Base-by-base conservation (phyloP, 1,140 invertebrate species). In the Macrobrachium nipponense region DNA sequence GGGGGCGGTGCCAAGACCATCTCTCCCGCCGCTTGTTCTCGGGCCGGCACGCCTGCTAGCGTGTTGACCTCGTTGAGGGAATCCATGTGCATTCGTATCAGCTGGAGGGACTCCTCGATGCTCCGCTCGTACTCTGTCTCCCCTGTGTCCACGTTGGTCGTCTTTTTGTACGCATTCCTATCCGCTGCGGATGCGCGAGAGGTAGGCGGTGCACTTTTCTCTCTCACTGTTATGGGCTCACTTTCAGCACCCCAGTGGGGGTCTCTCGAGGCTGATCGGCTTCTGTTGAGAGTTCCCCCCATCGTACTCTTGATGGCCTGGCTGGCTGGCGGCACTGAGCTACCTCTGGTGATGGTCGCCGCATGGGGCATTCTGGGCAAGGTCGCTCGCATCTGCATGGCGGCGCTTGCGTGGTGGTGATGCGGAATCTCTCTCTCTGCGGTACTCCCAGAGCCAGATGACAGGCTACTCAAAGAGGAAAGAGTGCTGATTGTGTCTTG, bases 1-100 rank as follows among this genome's bases (percentile, higher is more conserved):
- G 95, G 95, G n/a, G 95, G 95, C n/a, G 95, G 95, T 14, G 95
- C 95, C 6, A 95, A 92, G 80, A 95, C 94, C 78, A 87, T 81
- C 27, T 85, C 79, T 27, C 70, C 80, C 4, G 72, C 72, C 14
- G 51, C 75, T 75, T 75, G 68, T 17, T 80, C 78, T 61, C 36
- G 66, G 27, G 78, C 62, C 4, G 88, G 72, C 17, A 87, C 88
- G 17, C 89, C 88, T 17, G 89, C 86, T 8, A 89, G 80, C 1
- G 88, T 81, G 51, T 90, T 89, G 36, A 90, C 66, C 90, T 88
- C 36, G 90, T 89, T 89, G 44, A 89, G 61, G 44, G 88, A 90
- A 59, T 90, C 90, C n/a, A 91, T 91, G 81, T 92, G 91, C 90
- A 91, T 90, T 85, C 91, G 89, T 81, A 92, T 92, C 10, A 92